phyloP scores from a whole-genome alignment of 2,888 invertebrate genomes.

The Digitonthophagus gazella region DNA sequence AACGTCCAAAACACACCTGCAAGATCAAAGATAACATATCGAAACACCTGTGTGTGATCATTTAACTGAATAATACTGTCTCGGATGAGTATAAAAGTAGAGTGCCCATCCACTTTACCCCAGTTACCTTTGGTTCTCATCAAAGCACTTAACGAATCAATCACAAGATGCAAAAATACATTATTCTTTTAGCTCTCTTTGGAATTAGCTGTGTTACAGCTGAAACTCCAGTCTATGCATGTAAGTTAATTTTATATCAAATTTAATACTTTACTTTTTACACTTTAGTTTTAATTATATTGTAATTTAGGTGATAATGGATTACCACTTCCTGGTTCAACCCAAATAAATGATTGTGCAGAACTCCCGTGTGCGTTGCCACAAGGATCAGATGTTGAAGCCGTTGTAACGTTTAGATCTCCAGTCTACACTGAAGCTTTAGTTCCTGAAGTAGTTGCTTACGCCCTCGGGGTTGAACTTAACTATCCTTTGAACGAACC shows the following conservation, averaged over 20 bases:
- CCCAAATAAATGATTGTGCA: slow-evolving; percentile 29
- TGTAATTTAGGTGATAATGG: slow-evolving; percentile 27
- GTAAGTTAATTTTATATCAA: slow-evolving; percentile 22
- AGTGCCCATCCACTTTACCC: not conserved
- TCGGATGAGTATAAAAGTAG: not conserved
- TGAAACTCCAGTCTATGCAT: slow-evolving; percentile 23
- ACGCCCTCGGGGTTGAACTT: slow-evolving; percentile 26
- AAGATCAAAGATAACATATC: slow-evolving; percentile 8
- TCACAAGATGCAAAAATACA: slow-evolving; percentile 6
- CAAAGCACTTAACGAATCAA: too few relatives aligned
- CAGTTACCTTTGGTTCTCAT: not conserved
- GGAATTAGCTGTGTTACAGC: slow-evolving; percentile 6
- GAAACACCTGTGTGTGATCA: slow-evolving; percentile 4
- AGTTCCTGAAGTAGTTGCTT: slow-evolving; percentile 23
- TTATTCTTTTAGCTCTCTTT: slow-evolving; percentile 2
- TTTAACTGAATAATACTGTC: not conserved
- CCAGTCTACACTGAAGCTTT: slow-evolving; percentile 26
- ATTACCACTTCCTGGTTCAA: slow-evolving; percentile 24
- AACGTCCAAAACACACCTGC: not conserved
- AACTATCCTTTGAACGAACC: slow-evolving; percentile 23
- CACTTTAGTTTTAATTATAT: not conserved
- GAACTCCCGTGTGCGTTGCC: slow-evolving; percentile 30
- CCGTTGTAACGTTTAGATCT: slow-evolving; percentile 32
- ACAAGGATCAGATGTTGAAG: slow-evolving; percentile 21
- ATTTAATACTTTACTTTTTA: not conserved